Percentiles rank a stretch among this genome's conserved stretches.
phyloP scores from a whole-genome alignment of 2,113 vertebrate genomes.

The Lipotes vexillifer region DNA sequence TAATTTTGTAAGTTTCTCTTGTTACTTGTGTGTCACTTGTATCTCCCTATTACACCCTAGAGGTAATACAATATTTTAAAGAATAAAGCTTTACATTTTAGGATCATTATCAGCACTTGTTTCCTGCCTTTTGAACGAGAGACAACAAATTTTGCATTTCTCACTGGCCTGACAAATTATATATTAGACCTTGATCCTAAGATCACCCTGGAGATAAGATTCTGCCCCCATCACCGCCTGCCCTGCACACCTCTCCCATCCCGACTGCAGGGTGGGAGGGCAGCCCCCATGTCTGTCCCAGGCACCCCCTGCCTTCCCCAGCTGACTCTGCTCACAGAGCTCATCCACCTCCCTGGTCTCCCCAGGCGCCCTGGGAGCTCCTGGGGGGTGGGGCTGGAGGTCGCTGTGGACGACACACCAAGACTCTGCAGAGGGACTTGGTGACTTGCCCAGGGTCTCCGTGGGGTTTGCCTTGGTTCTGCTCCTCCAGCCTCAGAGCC shows the following conservation, averaged over 20 bases:
- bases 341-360: background rate
- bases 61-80: background rate
- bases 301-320: rapidly evolving
- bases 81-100: background rate
- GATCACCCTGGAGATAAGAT: background rate
- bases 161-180: background rate
- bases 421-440: rapidly evolving
- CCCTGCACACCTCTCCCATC: rapidly evolving
- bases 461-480: background rate
- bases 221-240: background rate
- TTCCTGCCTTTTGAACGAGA: background rate
- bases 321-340: background rate
- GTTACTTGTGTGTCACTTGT: rapidly evolving
- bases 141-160: rapidly evolving
- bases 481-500: background rate
- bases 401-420: rapidly evolving
- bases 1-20: background rate
- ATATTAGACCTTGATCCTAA: background rate
- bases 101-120: rapidly evolving
- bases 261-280: rapidly evolving
- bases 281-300: background rate
- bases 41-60: rapidly evolving
- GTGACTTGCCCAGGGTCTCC: rapidly evolving
- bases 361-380: rapidly evolving
- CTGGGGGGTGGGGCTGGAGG: too few relatives aligned